Conservation (phyloP, 1,140 invertebrate species). For the Augochlora pura region DNA sequence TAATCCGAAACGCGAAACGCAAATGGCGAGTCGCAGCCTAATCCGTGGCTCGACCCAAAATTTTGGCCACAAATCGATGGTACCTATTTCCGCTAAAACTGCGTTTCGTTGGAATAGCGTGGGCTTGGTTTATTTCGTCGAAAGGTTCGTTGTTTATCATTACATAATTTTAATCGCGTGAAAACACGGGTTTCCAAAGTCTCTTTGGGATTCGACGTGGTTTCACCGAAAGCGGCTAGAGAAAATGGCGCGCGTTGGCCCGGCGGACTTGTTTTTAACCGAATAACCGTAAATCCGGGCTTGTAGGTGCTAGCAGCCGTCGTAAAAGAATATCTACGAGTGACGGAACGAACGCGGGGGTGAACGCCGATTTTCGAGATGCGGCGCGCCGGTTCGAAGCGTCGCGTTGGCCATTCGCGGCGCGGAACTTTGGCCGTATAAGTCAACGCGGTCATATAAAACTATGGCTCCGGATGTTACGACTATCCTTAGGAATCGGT, state of each 20-base stretch:
- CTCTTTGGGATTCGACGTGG: neutral
- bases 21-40: no score
- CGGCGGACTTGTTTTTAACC: slow-evolving; percentile 16
- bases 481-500: slow-evolving; percentile 53
- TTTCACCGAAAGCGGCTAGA: neutral
- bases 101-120: no score
- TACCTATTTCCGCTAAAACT: no score
- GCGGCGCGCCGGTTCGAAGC: slow-evolving; percentile 14
- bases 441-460: slow-evolving; percentile 52
- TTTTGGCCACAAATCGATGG: no score
- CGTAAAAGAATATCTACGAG: slow-evolving; percentile 39
- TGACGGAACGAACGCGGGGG: neutral
- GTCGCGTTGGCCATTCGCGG: slow-evolving; percentile 18
- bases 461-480: slow-evolving; percentile 43
- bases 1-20: no score
- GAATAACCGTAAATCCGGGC: slow-evolving; percentile 30
- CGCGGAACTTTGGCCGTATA: slow-evolving; percentile 49
- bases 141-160: no score
- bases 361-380: neutral
- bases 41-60: no score
- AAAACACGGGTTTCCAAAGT: neutral
- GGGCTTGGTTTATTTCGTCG: no score
- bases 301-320: slow-evolving; percentile 21
- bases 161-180: no score
- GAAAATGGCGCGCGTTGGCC: neutral